These are phyloP conservation scores for Clinocottus analis DNA, from an alignment of 2,113 vertebrate genomes.

Conservation along the genomic window DNA sequence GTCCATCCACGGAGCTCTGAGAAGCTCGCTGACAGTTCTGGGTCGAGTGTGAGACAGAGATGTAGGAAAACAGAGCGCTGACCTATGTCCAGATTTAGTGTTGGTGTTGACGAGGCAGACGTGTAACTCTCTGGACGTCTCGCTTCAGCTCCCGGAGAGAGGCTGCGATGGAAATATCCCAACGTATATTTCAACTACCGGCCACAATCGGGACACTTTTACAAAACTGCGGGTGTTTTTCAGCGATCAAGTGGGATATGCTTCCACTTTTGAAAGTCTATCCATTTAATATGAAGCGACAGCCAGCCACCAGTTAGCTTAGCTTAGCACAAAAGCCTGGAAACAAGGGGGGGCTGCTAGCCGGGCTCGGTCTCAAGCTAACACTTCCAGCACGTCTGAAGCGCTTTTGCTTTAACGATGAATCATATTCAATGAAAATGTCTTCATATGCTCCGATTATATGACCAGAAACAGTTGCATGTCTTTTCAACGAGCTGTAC, in stretches of 20 bases:
- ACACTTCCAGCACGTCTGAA: not conserved
- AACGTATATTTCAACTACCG: conserved; percentile 3
- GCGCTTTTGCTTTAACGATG: not conserved
- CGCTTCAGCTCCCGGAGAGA: too few species aligned
- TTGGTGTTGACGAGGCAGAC: conserved; percentile 1
- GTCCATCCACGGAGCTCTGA: conserved; percentile 56
- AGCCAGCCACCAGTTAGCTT: not conserved
- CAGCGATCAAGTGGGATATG: not conserved
- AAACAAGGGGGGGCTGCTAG: not conserved
- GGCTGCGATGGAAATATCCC: too few species aligned
- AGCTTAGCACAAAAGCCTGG: not conserved
- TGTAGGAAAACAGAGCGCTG: conserved; percentile 43
- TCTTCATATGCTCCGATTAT: conserved; percentile 21
- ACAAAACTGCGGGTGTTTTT: not conserved
- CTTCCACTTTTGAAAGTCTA: not conserved
- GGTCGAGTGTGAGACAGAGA: conserved; percentile 63
- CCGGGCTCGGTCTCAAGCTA: not conserved
- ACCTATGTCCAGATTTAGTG: conserved; percentile 58
- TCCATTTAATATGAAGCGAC: not conserved
- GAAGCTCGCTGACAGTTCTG: conserved; percentile 67
- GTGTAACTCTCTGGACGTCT: conserved; percentile 26
- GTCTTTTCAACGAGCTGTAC: conserved; percentile 4
- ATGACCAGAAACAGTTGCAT: conserved; percentile 15
- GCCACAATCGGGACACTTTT: not conserved
- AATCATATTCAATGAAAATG: conserved; percentile 51